phyloP scores from a whole-genome alignment of 2,797 vertebrate species.

The Acrossocheilus fasciatus region DNA sequence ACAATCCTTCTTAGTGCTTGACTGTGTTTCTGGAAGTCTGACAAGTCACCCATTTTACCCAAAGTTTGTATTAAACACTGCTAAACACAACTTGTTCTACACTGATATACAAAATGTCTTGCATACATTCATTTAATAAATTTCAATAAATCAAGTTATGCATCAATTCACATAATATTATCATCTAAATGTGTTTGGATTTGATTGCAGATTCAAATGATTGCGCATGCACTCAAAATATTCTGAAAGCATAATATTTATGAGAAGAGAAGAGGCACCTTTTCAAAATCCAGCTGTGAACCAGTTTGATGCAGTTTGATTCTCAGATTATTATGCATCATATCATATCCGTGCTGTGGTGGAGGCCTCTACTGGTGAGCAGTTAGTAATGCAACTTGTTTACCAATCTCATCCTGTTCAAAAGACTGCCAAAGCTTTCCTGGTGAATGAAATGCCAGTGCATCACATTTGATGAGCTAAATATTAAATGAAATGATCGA shows the following conservation, averaged over 20 bases:
- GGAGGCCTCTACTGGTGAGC: slow-evolving; percentile 72
- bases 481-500: background rate
- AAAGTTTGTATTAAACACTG: background rate
- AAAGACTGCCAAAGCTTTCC: slow-evolving; percentile 12
- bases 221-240: background rate
- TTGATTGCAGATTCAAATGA: background rate
- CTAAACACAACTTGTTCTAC: background rate
- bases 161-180: background rate
- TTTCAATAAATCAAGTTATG: background rate
- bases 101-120: background rate
- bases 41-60: background rate
- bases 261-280: background rate
- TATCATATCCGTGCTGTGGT: slow-evolving; percentile 56
- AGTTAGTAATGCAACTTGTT: slow-evolving; percentile 76
- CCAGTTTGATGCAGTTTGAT: slow-evolving; percentile 77
- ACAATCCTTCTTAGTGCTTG: background rate
- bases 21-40: background rate
- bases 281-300: slow-evolving; percentile 57
- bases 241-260: background rate
- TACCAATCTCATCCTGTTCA: slow-evolving; percentile 60
- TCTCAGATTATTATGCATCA: slow-evolving; percentile 51
- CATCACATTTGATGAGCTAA: slow-evolving; percentile 20
- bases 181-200: background rate
- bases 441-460: slow-evolving; percentile 17
- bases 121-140: background rate